Evolutionary conservation across 2,797 vertebrate genomes (phyloP).

Genomic region (Ataeniobius toweri): DNA sequence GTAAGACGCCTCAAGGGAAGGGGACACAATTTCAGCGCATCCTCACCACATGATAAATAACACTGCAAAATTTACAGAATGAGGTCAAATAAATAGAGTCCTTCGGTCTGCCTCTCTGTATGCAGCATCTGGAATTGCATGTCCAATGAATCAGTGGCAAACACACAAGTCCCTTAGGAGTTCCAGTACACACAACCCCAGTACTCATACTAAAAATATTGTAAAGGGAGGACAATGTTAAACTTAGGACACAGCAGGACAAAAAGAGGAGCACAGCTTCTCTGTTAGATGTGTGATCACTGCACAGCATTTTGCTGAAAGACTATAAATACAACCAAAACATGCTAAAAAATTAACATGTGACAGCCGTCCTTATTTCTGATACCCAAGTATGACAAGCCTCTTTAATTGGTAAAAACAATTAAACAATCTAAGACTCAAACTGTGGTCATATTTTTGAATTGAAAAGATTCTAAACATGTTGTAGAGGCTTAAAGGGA

Average conservation of each 20-base stretch:
- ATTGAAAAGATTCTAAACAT: background rate
- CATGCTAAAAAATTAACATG: conserved; percentile 8
- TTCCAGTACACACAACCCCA: conserved; percentile 42
- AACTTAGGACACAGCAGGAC: conserved; percentile 27
- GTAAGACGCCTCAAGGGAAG: conserved; percentile 19
- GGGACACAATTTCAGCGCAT: conserved; percentile 30
- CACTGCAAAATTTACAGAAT: conserved; percentile 64
- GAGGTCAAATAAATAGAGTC: conserved; percentile 64
- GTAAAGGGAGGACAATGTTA: conserved; percentile 38
- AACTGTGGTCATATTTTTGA: background rate
- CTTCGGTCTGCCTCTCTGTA: conserved; percentile 28
- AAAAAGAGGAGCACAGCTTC: conserved; percentile 18
- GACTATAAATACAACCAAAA: conserved; percentile 40
- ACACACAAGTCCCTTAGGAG: conserved; percentile 49
- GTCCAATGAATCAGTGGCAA: conserved; percentile 57
- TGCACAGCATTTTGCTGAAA: conserved; percentile 20
- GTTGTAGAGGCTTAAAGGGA: background rate
- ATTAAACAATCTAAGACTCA: background rate
- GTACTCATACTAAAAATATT: conserved; percentile 23
- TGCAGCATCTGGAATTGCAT: conserved; percentile 62
- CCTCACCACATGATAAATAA: conserved; percentile 63
- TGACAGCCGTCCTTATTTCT: conserved; percentile 7
- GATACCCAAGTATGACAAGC: conserved; percentile 8
- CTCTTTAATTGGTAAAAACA: conserved; percentile 13
- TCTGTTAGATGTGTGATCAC: conserved; percentile 32